Evolutionary conservation across 2,888 invertebrate species (phyloP).

Genomic region (Nemapogon koenigi): DNA sequence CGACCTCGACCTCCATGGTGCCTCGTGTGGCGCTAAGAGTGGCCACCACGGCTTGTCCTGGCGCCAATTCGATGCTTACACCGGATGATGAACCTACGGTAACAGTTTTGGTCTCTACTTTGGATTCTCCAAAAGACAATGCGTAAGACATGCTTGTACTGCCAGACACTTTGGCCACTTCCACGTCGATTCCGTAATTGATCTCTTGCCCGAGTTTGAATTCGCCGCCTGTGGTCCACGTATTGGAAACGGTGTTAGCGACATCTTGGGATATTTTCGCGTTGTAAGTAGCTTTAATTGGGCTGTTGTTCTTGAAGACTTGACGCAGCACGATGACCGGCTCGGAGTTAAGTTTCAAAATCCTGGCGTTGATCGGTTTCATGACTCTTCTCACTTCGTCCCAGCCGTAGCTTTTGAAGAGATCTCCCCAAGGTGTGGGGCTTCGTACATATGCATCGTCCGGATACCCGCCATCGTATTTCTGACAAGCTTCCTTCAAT

Average conservation of each 20-base stretch:
- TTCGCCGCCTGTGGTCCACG: not conserved
- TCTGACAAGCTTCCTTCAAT: too few species aligned
- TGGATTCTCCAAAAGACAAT: not conserved
- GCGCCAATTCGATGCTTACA: conserved; percentile 1
- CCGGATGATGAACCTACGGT: conserved; percentile 1
- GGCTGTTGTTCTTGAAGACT: conserved; percentile 1
- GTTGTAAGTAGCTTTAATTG: conserved; percentile 2
- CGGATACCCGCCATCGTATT: not conserved
- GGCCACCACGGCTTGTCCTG: conserved; percentile 3
- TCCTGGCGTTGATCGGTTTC: not conserved
- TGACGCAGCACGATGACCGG: not conserved
- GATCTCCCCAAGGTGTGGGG: conserved; percentile 1
- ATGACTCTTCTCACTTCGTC: not conserved
- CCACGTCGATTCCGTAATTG: not conserved
- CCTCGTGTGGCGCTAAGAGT: conserved; percentile 8
- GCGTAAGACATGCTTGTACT: not conserved
- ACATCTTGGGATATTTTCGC: conserved; percentile 2
- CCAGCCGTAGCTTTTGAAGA: conserved; percentile 2
- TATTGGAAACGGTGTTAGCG: not conserved
- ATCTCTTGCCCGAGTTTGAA: not conserved
- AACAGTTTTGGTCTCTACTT: conserved; percentile 1
- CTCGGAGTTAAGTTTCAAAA: not conserved
- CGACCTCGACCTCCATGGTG: conserved; percentile 13
- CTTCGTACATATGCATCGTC: not conserved
- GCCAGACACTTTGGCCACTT: not conserved